A percentile compares a stretch with the other conserved stretches of the same genome.
Evolutionary conservation across 2,888 invertebrate species (phyloP).

Genomic region (Xylocampa areola): DNA sequence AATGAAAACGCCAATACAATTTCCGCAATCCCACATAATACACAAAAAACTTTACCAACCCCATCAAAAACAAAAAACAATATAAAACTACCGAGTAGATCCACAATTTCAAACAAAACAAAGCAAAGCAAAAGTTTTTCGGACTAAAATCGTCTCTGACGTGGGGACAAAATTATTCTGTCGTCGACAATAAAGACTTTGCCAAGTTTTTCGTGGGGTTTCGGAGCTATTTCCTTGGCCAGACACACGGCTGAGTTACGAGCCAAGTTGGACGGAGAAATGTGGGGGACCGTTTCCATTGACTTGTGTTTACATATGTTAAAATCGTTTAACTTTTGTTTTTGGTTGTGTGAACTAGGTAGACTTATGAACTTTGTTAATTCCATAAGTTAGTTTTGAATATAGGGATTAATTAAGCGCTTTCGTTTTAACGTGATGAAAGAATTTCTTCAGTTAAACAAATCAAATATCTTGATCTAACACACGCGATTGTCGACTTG

Average conservation of each 20-base stretch:
- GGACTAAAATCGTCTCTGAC: constrained; percentile 31
- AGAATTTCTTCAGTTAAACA: no score
- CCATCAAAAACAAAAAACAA: constrained; percentile 15
- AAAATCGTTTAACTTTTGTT: neutral
- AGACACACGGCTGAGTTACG: constrained; percentile 60
- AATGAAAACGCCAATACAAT: constrained; percentile 1
- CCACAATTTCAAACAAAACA: constrained; percentile 27
- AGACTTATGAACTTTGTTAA: no score
- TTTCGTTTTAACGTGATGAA: no score
- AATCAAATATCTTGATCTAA: no score
- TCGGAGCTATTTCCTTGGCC: constrained; percentile 49
- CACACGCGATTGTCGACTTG: no score
- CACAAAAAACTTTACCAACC: constrained; percentile 1
- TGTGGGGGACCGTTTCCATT: constrained; percentile 55
- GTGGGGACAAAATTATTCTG: constrained; percentile 59
- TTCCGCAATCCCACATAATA: neutral
- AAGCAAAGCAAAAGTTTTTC: constrained; percentile 29
- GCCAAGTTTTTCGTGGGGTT: constrained; percentile 56
- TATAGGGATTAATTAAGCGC: no score
- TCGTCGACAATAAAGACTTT: constrained; percentile 58
- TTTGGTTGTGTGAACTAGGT: no score
- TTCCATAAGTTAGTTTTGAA: no score
- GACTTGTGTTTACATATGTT: neutral
- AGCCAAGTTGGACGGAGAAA: constrained; percentile 59
- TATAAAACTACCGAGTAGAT: constrained; percentile 12